Percentiles rank a stretch among this genome's conserved stretches.
Evolutionary conservation across 92 coral and sea anemone genomes (phyloP).

Genomic region (Blastomussa wellsi): DNA sequence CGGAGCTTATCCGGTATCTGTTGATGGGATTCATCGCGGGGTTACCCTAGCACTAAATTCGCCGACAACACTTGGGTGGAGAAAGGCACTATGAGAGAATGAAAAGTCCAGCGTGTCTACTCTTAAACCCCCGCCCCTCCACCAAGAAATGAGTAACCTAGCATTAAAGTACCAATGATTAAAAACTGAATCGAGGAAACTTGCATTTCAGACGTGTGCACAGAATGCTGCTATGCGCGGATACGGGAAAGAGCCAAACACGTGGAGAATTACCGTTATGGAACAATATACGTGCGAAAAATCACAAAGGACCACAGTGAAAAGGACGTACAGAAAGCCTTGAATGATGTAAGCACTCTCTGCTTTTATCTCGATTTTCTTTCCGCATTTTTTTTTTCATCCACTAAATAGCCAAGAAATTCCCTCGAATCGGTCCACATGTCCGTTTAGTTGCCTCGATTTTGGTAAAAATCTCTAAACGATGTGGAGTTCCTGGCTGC

Average conservation of each 20-base stretch:
- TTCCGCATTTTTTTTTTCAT: background rate
- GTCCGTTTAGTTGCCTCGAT: background rate
- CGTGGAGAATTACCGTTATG: conserved; percentile 76
- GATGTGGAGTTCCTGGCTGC: background rate
- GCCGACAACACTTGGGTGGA: no score
- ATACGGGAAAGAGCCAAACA: conserved; percentile 76
- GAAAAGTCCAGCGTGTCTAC: no score
- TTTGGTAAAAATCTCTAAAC: background rate
- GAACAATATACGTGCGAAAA: conserved; percentile 87
- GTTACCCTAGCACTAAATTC: no score
- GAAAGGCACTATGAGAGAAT: no score
- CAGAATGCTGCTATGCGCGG: conserved; percentile 82
- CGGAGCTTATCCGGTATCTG: no score
- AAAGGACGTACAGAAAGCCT: conserved; percentile 65
- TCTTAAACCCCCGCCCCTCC: no score
- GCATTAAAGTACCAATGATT: background rate
- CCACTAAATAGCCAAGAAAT: background rate
- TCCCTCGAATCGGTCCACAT: background rate
- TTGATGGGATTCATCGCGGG: no score
- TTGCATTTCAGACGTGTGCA: conserved; percentile 69
- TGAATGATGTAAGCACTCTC: conserved; percentile 71
- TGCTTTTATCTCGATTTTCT: background rate
- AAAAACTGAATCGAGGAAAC: background rate
- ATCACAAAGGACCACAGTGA: conserved; percentile 88
- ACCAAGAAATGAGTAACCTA: background rate